These are phyloP conservation scores for Danaus plexippus DNA, from an alignment of 1,140 invertebrate genomes.

Conservation along the genomic window DNA sequence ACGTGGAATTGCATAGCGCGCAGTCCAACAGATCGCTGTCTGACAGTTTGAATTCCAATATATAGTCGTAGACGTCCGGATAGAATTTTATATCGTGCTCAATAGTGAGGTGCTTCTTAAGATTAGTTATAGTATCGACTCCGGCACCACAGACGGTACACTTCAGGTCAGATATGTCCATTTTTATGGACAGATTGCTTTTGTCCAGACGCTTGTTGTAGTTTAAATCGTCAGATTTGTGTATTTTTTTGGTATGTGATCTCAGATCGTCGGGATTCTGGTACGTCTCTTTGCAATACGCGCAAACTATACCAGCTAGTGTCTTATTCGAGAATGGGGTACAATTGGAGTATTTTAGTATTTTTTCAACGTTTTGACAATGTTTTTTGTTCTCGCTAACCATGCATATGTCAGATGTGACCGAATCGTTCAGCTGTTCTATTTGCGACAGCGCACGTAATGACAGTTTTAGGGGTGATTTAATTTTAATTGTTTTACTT, in stretches of 20 bases:
- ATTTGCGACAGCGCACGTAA: slow-evolving; percentile 23
- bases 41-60: slow-evolving; percentile 52
- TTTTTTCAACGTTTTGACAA: slow-evolving; percentile 41
- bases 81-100: slow-evolving; percentile 49
- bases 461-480: slow-evolving; percentile 28
- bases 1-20: slow-evolving; percentile 45
- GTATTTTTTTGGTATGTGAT: slow-evolving; percentile 30
- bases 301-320: slow-evolving; percentile 45
- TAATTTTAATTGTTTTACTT: slow-evolving; percentile 20
- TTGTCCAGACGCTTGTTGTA: slow-evolving; percentile 40
- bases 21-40: slow-evolving; percentile 41
- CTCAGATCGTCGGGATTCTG: slow-evolving; percentile 28
- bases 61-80: slow-evolving; percentile 45
- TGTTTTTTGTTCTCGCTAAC: slow-evolving; percentile 45
- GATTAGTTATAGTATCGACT: slow-evolving; percentile 28
- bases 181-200: slow-evolving; percentile 51
- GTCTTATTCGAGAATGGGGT: slow-evolving; percentile 57
- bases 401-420: slow-evolving; percentile 8
- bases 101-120: slow-evolving; percentile 41
- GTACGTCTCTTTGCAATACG: slow-evolving; percentile 45
- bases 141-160: slow-evolving; percentile 38
- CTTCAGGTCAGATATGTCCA: slow-evolving; percentile 53
- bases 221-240: slow-evolving; percentile 28
- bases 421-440: slow-evolving; percentile 20
- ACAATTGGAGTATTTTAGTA: slow-evolving; percentile 56